Base-by-base conservation (phyloP, 2,797 vertebrate genomes). In the Sebastes minor region DNA sequence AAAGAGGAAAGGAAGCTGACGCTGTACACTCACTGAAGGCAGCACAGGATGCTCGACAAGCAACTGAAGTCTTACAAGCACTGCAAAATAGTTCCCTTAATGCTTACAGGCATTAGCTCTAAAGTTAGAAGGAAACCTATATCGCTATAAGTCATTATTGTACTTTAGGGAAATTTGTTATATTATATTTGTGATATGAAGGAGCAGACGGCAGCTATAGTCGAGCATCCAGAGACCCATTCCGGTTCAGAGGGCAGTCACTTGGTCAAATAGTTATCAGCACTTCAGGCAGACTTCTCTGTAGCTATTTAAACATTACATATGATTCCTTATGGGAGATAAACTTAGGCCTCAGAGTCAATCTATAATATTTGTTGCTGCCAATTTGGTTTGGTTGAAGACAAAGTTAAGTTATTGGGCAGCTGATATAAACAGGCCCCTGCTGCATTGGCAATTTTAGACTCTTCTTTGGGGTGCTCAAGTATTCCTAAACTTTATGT, bases 401-500 rank as follows among this genome's bases (percentile, higher is more conserved):
- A 30, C 9, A 14, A 27, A 23, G 2, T 78, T 27, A 35, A 28
- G 20, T 27, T 38, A 53, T n/a, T 53, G 25, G 14, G 2, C 32
- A 38, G 46, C 3, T 42, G 32, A 5, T 42, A 23, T 25, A 35
- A 1, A 25, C 12, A 63, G n/a, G 27, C 32, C 12, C 12, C n/a
- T 11, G n/a, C 14, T 3, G 46, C 46, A 20, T 49, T 49, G 46
- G 18, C 18, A 18, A 49, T 49, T 49, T 49, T 20, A 49, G 46
- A 49, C 18, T 49, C 46, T 49, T 49, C 16, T 49, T 49, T 0
- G 18, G 46, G 46, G 46, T 2, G 46, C 46, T 2, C 18, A 20
- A 8, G 46, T 0, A 49, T 0, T 0, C 8, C 18, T 20, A 49
- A 20, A 49, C 16, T 53, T 53, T 5, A 22, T 53, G 0, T 53